Base-by-base conservation (phyloP, 1,140 invertebrate species). In the Hestina assimilis region DNA sequence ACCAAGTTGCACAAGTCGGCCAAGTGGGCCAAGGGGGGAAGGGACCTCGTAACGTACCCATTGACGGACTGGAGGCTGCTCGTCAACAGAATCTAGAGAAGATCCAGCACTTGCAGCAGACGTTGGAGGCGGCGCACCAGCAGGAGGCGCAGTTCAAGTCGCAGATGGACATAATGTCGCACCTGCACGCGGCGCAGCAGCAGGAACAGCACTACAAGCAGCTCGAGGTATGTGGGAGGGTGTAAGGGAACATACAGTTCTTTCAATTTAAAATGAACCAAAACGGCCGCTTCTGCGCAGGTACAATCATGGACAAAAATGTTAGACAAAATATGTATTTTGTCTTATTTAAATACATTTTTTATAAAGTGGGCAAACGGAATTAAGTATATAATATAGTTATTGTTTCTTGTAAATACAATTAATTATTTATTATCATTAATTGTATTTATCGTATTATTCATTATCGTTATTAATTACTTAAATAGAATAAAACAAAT, bases 121-220 rank as follows among this genome's bases (percentile, higher is more conserved):
- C 33, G 6, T 84, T 96, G 38, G 94, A 95, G 75, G 92, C 92
- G 12, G 93, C 94, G 0, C 94, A 96, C 64, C 93, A 94, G 68
- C 93, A 94, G 69, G 93, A 94, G 70, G 92, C 93, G 8, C 93
- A 94, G 62, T 95, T 93, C 71, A 93, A 94, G 77, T 93, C 91
- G 1, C 93, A 94, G 75, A 88, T 94, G 79, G 93, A 94, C 74
- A 90, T 92, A 51, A 92, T 92, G 74, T 90, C 87, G 55, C 91
- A 93, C 66, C 84, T 96, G 40, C 94, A 95, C 76, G 92, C 92
- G 11, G 93, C 94, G 0, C 94, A 96, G 66, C 93, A 94, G 66
- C 93, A 94, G 71, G 94, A 95, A 72, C 93, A 95, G 59, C 95
- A 92, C 61, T 93, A 93, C 72, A 92, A 93, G 65, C 92, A 94